Percentiles rank a stretch among this genome's conserved stretches.
Evolutionary conservation across 2,797 vertebrate species (phyloP).

Genomic region (Bradypodion pumilum): DNA sequence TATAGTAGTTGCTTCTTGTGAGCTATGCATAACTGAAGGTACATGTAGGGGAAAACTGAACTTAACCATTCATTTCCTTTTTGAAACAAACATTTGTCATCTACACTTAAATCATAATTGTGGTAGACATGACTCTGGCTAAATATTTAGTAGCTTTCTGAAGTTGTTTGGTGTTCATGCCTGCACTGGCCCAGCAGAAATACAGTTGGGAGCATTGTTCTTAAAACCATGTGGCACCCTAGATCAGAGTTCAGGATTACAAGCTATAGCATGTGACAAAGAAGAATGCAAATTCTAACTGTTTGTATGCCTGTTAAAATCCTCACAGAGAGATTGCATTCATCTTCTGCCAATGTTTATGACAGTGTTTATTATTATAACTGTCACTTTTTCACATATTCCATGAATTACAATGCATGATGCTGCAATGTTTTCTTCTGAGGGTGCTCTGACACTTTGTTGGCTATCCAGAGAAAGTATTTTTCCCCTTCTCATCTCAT

Average conservation of each 20-base stretch:
- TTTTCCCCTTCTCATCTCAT: conserved; percentile 37
- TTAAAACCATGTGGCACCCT: conserved; percentile 67
- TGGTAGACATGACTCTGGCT: conserved; percentile 73
- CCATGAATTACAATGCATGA: conserved; percentile 48
- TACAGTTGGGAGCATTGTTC: conserved; percentile 66
- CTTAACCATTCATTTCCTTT: conserved; percentile 65
- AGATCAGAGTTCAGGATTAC: conserved; percentile 54
- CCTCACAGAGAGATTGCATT: conserved; percentile 59
- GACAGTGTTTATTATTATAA: conserved; percentile 61
- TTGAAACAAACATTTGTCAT: conserved; percentile 75
- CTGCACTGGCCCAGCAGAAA: conserved; percentile 72
- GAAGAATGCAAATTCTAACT: conserved; percentile 62
- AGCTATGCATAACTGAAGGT: conserved; percentile 46
- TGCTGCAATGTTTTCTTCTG: conserved; percentile 41
- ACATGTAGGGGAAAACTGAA: conserved; percentile 48
- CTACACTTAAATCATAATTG: conserved; percentile 70
- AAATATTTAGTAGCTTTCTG: conserved; percentile 79
- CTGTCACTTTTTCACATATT: conserved; percentile 54
- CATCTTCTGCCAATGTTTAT: conserved; percentile 62
- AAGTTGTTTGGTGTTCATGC: conserved; percentile 75
- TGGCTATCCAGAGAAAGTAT: conserved; percentile 38
- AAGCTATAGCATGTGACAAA: conserved; percentile 65
- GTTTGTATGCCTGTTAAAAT: conserved; percentile 49
- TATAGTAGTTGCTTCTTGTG: conserved; percentile 53
- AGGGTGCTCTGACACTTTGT: conserved; percentile 39